Evolutionary conservation across 2,888 invertebrate genomes (phyloP).

Genomic region (Clostera curtula): DNA sequence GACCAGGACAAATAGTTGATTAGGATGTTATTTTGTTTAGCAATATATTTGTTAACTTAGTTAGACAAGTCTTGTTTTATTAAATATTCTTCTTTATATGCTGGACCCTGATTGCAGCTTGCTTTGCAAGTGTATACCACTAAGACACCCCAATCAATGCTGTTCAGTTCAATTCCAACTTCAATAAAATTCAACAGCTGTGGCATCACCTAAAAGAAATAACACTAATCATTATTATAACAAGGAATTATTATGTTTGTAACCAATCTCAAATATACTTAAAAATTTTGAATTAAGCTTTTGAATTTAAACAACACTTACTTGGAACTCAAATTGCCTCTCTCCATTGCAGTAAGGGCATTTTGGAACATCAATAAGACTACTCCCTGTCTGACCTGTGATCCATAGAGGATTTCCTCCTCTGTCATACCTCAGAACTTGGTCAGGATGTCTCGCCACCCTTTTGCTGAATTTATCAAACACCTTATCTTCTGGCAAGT

Average conservation of each 20-base stretch:
- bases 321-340: slow-evolving; percentile 93
- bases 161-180: slow-evolving; percentile 74
- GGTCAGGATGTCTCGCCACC: slow-evolving; percentile 82
- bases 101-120: slow-evolving; percentile 80
- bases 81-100: slow-evolving; percentile 85
- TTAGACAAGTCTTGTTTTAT: slow-evolving; percentile 88
- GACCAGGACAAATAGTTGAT: slow-evolving; percentile 25
- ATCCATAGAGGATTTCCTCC: slow-evolving; percentile 91
- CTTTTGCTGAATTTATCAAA: slow-evolving; percentile 86
- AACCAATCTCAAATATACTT: too few relatives aligned
- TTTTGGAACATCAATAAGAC: slow-evolving; percentile 76
- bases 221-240: too few relatives aligned
- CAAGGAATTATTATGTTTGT: too few relatives aligned
- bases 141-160: slow-evolving; percentile 93
- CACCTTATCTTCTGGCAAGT: slow-evolving; percentile 80
- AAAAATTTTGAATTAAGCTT: too few relatives aligned
- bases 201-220: slow-evolving; percentile 82
- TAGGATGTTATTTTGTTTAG: slow-evolving; percentile 11
- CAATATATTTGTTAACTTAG: slow-evolving; percentile 20
- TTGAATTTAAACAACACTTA: too few relatives aligned
- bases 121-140: slow-evolving; percentile 88
- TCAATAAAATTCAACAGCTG: slow-evolving; percentile 83
- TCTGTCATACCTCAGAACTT: slow-evolving; percentile 86
- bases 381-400: slow-evolving; percentile 65
- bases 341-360: slow-evolving; percentile 83